Conservation (phyloP, 2,113 vertebrate species). For the Alligator sinensis region DNA sequence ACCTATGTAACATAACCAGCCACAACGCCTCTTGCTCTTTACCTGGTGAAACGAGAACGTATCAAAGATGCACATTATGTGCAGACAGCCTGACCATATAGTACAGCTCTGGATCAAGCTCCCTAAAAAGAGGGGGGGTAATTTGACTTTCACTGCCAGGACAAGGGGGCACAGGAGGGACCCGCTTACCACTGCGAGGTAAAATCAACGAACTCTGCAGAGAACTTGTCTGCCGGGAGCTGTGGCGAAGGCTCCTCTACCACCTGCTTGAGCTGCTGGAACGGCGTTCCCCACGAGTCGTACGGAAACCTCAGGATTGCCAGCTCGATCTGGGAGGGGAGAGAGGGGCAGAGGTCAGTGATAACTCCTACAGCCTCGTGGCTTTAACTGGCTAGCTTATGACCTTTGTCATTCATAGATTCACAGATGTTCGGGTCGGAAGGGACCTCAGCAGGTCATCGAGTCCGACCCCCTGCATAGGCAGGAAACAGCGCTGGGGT, state of each 20-base stretch:
- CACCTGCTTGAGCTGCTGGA: constrained; percentile 98
- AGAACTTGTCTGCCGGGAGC: constrained; percentile 90
- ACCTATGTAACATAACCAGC: not conserved
- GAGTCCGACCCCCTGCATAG: too few relatives aligned
- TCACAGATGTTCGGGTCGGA: too few relatives aligned
- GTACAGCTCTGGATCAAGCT: not conserved
- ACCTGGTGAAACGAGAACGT: accelerated
- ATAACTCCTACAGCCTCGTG: too few relatives aligned
- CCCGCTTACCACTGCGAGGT: constrained; percentile 89
- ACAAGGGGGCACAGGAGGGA: accelerated
- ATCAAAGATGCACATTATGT: not conserved
- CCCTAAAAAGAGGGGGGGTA: not conserved
- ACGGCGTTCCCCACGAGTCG: constrained; percentile 95
- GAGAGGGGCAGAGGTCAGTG: not conserved
- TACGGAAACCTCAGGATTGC: constrained; percentile 95
- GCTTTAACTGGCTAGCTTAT: not conserved
- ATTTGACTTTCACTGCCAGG: too few relatives aligned
- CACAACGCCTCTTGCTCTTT: not conserved
- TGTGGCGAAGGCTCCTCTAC: constrained; percentile 95
- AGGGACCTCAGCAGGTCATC: too few relatives aligned
- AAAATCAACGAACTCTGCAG: constrained; percentile 93
- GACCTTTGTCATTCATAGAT: too few relatives aligned
- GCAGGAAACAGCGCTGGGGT: too few relatives aligned
- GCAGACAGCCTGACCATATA: not conserved
- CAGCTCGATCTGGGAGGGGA: constrained; percentile 87